Percentiles rank a stretch among this genome's conserved stretches.
These are phyloP conservation scores for Musca vetustissima DNA, from an alignment of 1,140 invertebrate species.

Conservation along the genomic window DNA sequence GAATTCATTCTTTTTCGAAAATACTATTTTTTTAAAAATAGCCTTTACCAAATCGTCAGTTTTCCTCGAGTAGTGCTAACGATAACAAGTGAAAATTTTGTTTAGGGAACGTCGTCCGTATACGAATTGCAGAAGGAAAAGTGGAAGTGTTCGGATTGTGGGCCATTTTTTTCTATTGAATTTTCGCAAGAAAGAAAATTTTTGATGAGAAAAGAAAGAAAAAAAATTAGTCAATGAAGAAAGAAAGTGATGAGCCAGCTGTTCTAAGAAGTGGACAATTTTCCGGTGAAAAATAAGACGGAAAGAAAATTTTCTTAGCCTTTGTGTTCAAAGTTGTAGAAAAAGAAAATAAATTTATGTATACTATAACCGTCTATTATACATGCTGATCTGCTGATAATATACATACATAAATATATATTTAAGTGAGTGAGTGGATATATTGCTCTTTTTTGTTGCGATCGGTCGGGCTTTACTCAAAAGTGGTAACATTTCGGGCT, in stretches of 20 bases:
- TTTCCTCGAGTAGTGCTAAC: constrained; percentile 45
- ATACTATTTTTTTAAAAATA: constrained; percentile 50
- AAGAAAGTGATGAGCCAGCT: background rate
- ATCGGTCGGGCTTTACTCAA: no score
- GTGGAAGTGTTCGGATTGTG: background rate
- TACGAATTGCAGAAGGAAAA: no score
- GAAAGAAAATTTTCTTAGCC: background rate
- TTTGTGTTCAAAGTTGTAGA: background rate
- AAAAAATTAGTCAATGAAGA: no score
- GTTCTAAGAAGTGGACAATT: background rate
- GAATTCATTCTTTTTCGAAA: constrained; percentile 23
- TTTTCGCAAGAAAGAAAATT: background rate
- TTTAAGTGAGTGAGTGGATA: no score
- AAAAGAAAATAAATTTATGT: no score
- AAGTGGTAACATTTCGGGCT: no score
- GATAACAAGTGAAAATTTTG: constrained; percentile 39
- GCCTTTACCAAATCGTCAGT: constrained; percentile 37
- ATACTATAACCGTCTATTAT: no score
- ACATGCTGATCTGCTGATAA: no score
- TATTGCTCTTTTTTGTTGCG: no score
- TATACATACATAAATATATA: no score
- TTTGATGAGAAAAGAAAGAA: constrained; percentile 8
- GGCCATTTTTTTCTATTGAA: background rate
- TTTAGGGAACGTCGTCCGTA: background rate
- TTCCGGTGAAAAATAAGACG: no score